Percentiles rank a stretch among this genome's conserved stretches.
Conservation (phyloP, 2,888 invertebrate genomes). For the Cryptus armator region DNA sequence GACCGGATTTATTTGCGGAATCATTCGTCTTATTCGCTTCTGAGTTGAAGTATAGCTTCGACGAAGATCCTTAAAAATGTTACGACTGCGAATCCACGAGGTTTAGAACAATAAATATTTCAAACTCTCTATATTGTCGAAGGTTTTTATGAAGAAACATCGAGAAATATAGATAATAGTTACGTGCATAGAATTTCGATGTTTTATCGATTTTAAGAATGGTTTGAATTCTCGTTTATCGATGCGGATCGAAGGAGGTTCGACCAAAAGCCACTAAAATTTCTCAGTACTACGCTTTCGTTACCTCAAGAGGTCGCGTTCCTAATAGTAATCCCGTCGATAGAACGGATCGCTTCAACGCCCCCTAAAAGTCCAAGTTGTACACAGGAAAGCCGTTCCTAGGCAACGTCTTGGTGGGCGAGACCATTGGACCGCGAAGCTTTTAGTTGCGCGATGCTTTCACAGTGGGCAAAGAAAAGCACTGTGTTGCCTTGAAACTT, state of each 20-base stretch:
- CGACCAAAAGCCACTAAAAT: not conserved
- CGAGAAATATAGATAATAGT: not conserved
- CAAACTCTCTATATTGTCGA: not conserved
- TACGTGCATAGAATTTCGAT: conserved; percentile 4
- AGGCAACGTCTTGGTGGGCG: conserved; percentile 7
- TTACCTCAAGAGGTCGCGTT: conserved; percentile 13
- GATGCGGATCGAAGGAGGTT: not conserved
- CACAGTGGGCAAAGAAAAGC: conserved; percentile 33
- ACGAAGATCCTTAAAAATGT: conserved; percentile 40
- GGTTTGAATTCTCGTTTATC: not conserved
- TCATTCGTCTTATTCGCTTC: conserved; percentile 55
- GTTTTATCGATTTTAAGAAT: not conserved
- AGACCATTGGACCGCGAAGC: conserved; percentile 30
- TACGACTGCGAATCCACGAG: conserved; percentile 1
- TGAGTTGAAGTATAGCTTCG: conserved; percentile 20
- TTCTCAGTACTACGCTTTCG: not conserved
- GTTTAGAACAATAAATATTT: conserved; percentile 7
- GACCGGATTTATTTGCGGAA: conserved; percentile 56
- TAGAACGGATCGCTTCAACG: not conserved
- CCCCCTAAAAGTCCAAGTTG: conserved; percentile 14
- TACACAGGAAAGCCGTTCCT: not conserved
- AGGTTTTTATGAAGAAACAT: not conserved
- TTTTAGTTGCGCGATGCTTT: conserved; percentile 34
- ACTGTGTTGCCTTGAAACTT: conserved; percentile 19
- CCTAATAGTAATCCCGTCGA: conserved; percentile 38